These are phyloP conservation scores for Lemur catta DNA, from an alignment of 2,797 vertebrate genomes.

Conservation along the genomic window DNA sequence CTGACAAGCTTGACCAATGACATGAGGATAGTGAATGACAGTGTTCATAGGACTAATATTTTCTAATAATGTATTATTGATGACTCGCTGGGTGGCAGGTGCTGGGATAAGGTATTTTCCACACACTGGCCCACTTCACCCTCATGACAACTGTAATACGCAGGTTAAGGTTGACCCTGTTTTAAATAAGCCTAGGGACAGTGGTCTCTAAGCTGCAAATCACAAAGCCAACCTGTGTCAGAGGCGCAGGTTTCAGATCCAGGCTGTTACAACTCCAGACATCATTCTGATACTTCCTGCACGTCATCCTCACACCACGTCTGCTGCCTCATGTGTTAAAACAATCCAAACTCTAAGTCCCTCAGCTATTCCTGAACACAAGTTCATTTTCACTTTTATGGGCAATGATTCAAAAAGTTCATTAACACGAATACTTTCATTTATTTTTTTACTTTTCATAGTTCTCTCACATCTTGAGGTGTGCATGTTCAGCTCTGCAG, in stretches of 20 bases:
- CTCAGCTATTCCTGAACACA: not conserved
- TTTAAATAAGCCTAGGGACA: not conserved
- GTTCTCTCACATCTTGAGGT: not conserved
- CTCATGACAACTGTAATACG: not conserved
- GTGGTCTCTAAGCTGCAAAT: too few species aligned
- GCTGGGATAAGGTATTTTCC: too few species aligned
- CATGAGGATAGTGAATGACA: not conserved
- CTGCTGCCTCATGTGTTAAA: not conserved
- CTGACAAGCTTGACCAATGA: not conserved
- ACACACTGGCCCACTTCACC: too few species aligned
- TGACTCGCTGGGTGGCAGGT: not conserved
- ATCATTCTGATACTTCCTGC: accelerated
- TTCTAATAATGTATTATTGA: not conserved
- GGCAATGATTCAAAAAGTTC: not conserved
- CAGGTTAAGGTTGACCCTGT: accelerated
- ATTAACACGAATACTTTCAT: not conserved
- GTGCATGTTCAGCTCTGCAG: not conserved
- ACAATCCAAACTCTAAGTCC: not conserved
- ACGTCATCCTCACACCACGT: not conserved
- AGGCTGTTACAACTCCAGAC: not conserved
- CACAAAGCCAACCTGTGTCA: not conserved
- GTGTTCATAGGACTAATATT: not conserved
- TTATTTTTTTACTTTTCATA: not conserved
- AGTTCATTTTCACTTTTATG: not conserved
- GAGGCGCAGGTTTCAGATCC: not conserved